Base-by-base conservation (phyloP, 2,888 invertebrate species). In the Heteromurus nitidus region DNA sequence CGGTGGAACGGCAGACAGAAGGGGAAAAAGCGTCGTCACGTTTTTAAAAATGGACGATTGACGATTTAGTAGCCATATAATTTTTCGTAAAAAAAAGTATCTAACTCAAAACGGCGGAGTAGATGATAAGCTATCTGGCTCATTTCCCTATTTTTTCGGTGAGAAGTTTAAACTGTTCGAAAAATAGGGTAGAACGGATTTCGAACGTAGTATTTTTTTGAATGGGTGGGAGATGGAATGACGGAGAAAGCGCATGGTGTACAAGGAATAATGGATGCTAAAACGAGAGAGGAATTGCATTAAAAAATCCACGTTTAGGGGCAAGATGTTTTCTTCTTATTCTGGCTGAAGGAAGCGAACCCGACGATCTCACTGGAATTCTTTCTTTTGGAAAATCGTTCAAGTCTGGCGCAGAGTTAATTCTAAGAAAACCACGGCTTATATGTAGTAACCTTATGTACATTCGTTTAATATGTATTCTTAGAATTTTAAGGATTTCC, bases 401-500 rank as follows among this genome's bases (percentile, higher is more conserved):
- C n/a, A n/a, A n/a, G n/a, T 50, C 20, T n/a, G 5, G 53, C 3
- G 53, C 53, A 16, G 36, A 13, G 7, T 16, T 50, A 16, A 7
- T 50, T 50, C n/a, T 50, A 50, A 18, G n/a, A 5, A 50, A 7
- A 53, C 36, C 13, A 13, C 36, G 7, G 26, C 58, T 24, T 58
- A 9, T 36, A 58, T 58, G 24, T 58, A 58, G 18, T 26, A 16
- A 58, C 58, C 26, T 5, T 58, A 20, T 58, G 24, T 58, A 58
- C 26, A 28, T 16, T 26, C 24, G 22, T 28, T n/a, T n/a, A n/a
- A 13, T 36, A 50, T 18, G 36, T 64, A 24, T 26, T 67, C 26
- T 67, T 67, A 67, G 50, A 67, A 47, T 67, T 67, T 67, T 47
- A 28, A 50, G 26, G 18, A 50, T 67, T 67, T 67, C 67, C 67